Base-by-base conservation (phyloP, 2,797 vertebrate species). In the Leptatherina wallacei region DNA sequence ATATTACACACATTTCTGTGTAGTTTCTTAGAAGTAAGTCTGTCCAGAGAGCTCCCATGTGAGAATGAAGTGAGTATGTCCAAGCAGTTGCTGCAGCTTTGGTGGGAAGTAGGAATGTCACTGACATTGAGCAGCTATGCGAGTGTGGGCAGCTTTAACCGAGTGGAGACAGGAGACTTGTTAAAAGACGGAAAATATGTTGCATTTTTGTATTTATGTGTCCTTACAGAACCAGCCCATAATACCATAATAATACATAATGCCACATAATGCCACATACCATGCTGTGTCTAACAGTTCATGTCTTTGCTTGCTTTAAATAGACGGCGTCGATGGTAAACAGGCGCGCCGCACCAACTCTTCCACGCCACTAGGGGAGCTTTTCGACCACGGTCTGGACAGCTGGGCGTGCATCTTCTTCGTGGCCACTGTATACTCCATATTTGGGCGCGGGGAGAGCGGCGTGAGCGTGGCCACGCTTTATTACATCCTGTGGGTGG, bases 371-470 rank as follows among this genome's bases (percentile, higher is more conserved):
- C 90, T 99, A 24, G 98, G 98, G 78, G 98, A 99, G 90, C 97
- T 99, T 29, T 99, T 99, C 76, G 98, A 99, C 88, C 98, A 99
- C 0, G 98, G 98, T 64, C 90, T 99, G 85, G 98, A 99, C 91
- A 99, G 98, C 88, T 99, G 98, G 98, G 96, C 98, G 0, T 99
- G 98, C 6, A 94, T 99, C 54, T 99, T 96, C 90, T 99, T 99
- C 0, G 98, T 99, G 32, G 96, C 97, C 60, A 96, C 97, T 0
- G 96, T 99, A 8, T 99, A 99, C 90, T 99, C 98, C 75, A 97
- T 99, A 90, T 99, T 99, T 30, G 98, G 98, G 57, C 95, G 96
- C 0, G 96, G 95, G 0, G 83, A 93, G 42, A 95, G 95, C 0
- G 98, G 98, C 0, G 98, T 99, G 85, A 91, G 91, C 22, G 98